Conservation (phyloP, 2,113 vertebrate genomes). For the Colaptes auratus region DNA sequence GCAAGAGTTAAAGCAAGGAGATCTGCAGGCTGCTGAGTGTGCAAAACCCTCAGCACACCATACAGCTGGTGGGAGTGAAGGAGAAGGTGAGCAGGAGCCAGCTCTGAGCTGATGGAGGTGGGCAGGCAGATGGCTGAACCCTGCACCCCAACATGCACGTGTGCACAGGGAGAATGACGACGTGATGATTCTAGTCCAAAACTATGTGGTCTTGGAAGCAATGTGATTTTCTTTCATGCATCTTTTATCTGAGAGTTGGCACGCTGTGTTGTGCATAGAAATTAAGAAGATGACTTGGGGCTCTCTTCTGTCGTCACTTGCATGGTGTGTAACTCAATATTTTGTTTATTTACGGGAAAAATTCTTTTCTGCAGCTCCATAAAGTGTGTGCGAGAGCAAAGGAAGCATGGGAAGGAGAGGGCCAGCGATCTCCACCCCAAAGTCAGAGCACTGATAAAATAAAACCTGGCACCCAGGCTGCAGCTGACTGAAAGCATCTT, state of each 20-base stretch:
- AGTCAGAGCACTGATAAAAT: constrained; percentile 42
- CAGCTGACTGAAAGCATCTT: constrained; percentile 39
- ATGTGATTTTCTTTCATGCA: constrained; percentile 64
- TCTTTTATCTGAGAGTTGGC: constrained; percentile 74
- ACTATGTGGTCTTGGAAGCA: constrained; percentile 76
- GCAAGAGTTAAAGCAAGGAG: rapidly evolving
- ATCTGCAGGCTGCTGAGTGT: rapidly evolving
- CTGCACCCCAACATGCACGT: background rate
- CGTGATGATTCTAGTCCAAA: constrained; percentile 66
- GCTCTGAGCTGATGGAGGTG: background rate
- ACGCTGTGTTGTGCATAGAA: constrained; percentile 63
- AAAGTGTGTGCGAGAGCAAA: constrained; percentile 51
- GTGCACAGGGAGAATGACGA: background rate
- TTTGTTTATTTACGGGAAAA: constrained; percentile 82
- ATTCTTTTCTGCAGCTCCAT: constrained; percentile 78
- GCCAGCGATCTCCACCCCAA: background rate
- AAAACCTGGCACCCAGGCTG: constrained; percentile 42
- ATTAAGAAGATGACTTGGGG: constrained; percentile 73
- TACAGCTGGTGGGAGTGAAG: rapidly evolving
- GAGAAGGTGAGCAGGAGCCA: rapidly evolving
- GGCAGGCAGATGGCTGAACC: background rate
- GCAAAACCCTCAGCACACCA: rapidly evolving
- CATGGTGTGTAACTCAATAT: constrained; percentile 76
- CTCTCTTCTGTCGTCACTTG: constrained; percentile 78
- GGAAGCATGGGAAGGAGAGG: constrained; percentile 51